Percentiles rank a stretch among this genome's conserved stretches.
Conservation (phyloP, 2,888 invertebrate genomes). For the Amiota minor region DNA sequence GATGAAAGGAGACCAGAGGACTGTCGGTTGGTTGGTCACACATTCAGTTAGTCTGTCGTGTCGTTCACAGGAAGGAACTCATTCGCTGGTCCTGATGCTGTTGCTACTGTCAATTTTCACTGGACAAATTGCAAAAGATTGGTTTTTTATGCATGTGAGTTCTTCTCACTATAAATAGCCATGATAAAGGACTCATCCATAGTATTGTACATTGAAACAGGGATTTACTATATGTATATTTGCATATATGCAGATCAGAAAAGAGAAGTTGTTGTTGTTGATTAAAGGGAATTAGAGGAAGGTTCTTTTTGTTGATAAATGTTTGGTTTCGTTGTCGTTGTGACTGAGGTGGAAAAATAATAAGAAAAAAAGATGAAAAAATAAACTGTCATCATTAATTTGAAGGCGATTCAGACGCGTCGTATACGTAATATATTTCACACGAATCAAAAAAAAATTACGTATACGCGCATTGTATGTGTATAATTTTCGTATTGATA, state of each 20-base stretch:
- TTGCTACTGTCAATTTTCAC: slow-evolving; percentile 26
- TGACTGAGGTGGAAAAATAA: not conserved
- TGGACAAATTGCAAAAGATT: slow-evolving; percentile 54
- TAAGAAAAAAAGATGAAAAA: slow-evolving; percentile 11
- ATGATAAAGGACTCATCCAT: slow-evolving; percentile 2
- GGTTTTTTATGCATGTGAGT: slow-evolving; percentile 7
- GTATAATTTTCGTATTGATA: not conserved
- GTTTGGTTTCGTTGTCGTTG: too few species aligned
- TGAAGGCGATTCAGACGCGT: not conserved
- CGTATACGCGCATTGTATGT: not conserved
- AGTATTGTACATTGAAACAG: not conserved
- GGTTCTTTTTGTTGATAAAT: too few species aligned
- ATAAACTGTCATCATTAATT: not conserved
- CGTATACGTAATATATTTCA: not conserved
- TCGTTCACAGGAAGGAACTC: not conserved
- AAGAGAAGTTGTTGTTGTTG: too few species aligned
- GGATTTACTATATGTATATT: too few species aligned
- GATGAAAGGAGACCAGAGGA: too few species aligned
- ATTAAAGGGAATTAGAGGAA: too few species aligned
- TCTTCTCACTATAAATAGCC: not conserved
- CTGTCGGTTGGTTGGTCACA: slow-evolving; percentile 33
- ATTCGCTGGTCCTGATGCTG: too few species aligned
- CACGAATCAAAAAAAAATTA: not conserved
- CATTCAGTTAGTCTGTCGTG: slow-evolving; percentile 44
- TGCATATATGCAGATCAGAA: too few species aligned